A percentile compares a stretch with the other conserved stretches of the same genome.
Evolutionary conservation across 2,888 invertebrate species (phyloP).

Genomic region (Lobophora halterata): DNA sequence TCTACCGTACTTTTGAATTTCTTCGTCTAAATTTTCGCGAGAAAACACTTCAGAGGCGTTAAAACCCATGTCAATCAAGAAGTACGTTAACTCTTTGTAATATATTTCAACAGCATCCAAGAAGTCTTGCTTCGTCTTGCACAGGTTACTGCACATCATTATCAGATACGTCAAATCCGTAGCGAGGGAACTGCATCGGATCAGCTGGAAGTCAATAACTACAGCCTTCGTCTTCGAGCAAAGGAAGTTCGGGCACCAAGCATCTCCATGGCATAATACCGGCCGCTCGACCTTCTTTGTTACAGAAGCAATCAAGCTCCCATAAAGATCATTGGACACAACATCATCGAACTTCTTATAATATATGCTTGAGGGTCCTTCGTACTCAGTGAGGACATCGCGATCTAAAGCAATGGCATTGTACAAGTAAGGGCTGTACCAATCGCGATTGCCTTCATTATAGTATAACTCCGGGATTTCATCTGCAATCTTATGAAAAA

Average conservation of each 20-base stretch:
- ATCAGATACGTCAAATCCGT: constrained; percentile 47
- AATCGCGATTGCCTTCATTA: constrained; percentile 40
- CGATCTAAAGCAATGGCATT: constrained; percentile 43
- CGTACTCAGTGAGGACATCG: constrained; percentile 40
- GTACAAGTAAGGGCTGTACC: constrained; percentile 45
- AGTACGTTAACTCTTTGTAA: constrained; percentile 42
- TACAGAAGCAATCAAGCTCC: constrained; percentile 37
- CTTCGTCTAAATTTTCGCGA: constrained; percentile 38
- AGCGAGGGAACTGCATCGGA: constrained; percentile 47
- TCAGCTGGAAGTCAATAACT: constrained; percentile 52
- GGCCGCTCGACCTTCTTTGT: constrained; percentile 35
- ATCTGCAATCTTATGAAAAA: constrained; percentile 39
- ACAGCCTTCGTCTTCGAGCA: constrained; percentile 39
- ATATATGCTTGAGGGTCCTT: constrained; percentile 43
- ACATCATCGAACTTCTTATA: constrained; percentile 45
- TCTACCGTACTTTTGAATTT: constrained; percentile 48
- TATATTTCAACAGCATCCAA: constrained; percentile 43
- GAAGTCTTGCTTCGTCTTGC: constrained; percentile 40
- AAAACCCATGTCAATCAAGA: constrained; percentile 48
- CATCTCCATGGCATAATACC: constrained; percentile 54
- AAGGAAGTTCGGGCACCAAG: constrained; percentile 55
- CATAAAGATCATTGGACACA: constrained; percentile 42
- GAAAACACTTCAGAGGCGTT: constrained; percentile 39
- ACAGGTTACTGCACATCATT: constrained; percentile 38
- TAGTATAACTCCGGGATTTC: constrained; percentile 46